Conservation (phyloP, 2,113 vertebrate genomes). For the Eidolon helvum region DNA sequence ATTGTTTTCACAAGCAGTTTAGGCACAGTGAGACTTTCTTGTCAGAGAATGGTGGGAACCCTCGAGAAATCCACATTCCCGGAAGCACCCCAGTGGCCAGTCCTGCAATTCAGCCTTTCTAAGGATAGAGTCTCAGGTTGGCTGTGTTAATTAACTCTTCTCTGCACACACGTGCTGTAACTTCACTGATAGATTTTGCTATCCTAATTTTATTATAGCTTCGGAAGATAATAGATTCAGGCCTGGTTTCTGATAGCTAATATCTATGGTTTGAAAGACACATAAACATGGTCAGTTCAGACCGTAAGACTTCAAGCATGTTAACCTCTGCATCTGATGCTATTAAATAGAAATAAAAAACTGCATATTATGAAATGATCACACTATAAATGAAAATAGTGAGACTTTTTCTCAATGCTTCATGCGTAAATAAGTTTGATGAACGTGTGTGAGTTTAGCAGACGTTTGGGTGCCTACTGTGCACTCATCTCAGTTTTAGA, state of each 20-base stretch:
- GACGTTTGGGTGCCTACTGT: background rate
- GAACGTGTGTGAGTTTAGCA: background rate
- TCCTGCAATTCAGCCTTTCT: background rate
- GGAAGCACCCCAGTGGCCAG: background rate
- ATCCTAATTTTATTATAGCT: background rate
- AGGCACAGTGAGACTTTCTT: background rate
- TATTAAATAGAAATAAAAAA: background rate
- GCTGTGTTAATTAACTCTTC: background rate
- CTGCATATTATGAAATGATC: background rate
- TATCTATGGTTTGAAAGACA: background rate
- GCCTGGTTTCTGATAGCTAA: background rate
- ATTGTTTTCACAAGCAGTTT: background rate
- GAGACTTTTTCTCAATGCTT: background rate
- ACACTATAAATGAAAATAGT: background rate
- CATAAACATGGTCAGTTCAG: background rate
- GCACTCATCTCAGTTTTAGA: background rate
- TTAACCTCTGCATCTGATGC: background rate
- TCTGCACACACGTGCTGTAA: background rate
- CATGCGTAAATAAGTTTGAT: background rate
- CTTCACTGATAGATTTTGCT: background rate
- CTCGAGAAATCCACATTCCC: background rate
- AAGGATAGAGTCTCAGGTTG: background rate
- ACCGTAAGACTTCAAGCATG: background rate
- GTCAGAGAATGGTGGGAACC: background rate
- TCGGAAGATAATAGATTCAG: conserved; percentile 3